These are phyloP conservation scores for Lampris incognitus DNA, from an alignment of 2,113 vertebrate species.

Conservation along the genomic window DNA sequence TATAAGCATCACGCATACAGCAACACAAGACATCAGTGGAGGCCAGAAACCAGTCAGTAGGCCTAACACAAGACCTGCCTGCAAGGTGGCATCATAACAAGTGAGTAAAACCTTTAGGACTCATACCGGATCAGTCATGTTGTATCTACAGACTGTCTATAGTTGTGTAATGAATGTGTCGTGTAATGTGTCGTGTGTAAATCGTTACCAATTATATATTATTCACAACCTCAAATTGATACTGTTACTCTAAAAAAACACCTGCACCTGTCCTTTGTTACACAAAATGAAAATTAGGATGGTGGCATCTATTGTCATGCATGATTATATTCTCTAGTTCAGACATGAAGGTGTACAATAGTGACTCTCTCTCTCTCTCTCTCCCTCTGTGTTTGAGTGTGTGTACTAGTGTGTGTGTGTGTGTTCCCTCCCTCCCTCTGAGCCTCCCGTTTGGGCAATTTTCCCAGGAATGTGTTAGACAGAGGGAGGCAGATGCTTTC, in stretches of 20 bases:
- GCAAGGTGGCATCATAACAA: too few species aligned
- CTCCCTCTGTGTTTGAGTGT: slow-evolving; percentile 21
- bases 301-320: slow-evolving; percentile 24
- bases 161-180: too few species aligned
- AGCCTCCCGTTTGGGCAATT: slow-evolving; percentile 69
- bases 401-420: slow-evolving; percentile 13
- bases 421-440: slow-evolving; percentile 38
- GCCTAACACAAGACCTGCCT: too few species aligned
- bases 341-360: background rate
- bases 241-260: background rate
- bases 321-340: slow-evolving; percentile 25
- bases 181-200: too few species aligned
- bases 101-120: too few species aligned
- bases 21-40: too few species aligned
- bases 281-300: slow-evolving; percentile 26
- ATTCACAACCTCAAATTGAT: too few species aligned
- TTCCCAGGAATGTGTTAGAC: slow-evolving; percentile 72
- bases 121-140: too few species aligned
- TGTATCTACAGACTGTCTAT: too few species aligned
- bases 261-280: slow-evolving; percentile 2
- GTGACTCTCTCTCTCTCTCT: slow-evolving; percentile 7
- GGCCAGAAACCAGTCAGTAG: too few species aligned
- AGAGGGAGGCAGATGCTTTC: slow-evolving; percentile 78
- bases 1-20: too few species aligned
- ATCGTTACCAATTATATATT: too few species aligned